A percentile compares a stretch with the other conserved stretches of the same genome.
Conservation (phyloP, 1,140 invertebrate species). For the Listronotus oregonensis region DNA sequence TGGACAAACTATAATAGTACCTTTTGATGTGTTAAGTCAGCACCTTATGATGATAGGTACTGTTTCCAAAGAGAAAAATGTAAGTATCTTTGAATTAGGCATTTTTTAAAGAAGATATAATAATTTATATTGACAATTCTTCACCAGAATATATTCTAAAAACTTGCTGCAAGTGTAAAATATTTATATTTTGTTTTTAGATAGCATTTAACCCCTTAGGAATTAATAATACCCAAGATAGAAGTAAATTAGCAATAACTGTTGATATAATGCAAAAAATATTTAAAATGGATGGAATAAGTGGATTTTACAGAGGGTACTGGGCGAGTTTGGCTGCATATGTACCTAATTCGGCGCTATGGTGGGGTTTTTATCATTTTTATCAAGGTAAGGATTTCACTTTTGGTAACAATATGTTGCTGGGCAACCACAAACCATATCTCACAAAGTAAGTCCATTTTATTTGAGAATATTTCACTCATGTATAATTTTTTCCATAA, state of each 20-base stretch:
- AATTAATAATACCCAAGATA: conserved; percentile 35
- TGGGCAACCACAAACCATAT: too few species aligned
- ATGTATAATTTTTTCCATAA: too few species aligned
- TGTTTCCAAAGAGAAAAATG: conserved; percentile 40
- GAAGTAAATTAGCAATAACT: conserved; percentile 66
- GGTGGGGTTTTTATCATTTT: conserved; percentile 95
- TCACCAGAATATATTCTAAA: too few species aligned
- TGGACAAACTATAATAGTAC: conserved; percentile 94
- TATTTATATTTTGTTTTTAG: conserved; percentile 35
- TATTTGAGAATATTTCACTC: too few species aligned
- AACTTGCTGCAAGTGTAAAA: too few species aligned
- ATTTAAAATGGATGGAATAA: conserved; percentile 76
- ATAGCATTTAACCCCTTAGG: conserved; percentile 45
- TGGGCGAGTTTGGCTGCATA: conserved; percentile 88
- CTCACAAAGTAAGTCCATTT: too few species aligned
- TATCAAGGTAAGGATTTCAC: conserved; percentile 96
- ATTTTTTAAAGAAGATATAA: too few species aligned
- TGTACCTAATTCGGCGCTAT: conserved; percentile 93
- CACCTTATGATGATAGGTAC: conserved; percentile 93
- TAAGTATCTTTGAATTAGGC: conserved; percentile 12
- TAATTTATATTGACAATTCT: too few species aligned
- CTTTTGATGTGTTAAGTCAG: conserved; percentile 93
- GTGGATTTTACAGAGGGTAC: conserved; percentile 93
- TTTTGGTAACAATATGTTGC: too few species aligned
- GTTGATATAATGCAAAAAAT: conserved; percentile 74